A percentile compares a stretch with the other conserved stretches of the same genome.
Conservation (phyloP, 2,888 invertebrate species). For the Apotomis betuletana region DNA sequence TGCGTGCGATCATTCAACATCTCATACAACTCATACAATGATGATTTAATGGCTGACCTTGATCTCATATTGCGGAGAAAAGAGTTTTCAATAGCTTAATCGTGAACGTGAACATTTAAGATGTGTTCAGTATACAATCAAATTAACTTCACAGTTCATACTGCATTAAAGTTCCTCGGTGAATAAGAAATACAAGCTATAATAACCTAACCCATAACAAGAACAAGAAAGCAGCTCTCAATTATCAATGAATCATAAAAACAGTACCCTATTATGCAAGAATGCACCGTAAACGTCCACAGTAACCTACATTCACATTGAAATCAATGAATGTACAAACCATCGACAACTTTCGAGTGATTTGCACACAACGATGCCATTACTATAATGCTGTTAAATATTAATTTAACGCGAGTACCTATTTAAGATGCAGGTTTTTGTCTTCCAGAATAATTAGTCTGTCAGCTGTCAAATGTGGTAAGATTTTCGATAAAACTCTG, state of each 20-base stretch:
- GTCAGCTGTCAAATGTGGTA: no score
- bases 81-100: neutral
- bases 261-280: conserved; percentile 12
- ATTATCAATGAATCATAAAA: conserved; percentile 1
- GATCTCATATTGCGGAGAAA: neutral
- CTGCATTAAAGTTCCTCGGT: no score
- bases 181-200: no score
- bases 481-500: no score
- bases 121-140: neutral
- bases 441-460: neutral
- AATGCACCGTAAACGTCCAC: conserved; percentile 1
- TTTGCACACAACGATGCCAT: conserved; percentile 34
- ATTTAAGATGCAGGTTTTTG: conserved; percentile 9
- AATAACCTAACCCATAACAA: no score
- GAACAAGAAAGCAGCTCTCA: neutral
- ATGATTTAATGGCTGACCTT: neutral
- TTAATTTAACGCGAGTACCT: conserved; percentile 14
- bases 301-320: conserved; percentile 28
- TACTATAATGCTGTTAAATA: conserved; percentile 20
- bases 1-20: conserved; percentile 15
- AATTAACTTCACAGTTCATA: no score
- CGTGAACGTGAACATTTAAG: neutral
- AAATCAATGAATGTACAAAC: neutral
- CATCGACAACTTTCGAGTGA: conserved; percentile 23
- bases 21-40: neutral